Evolutionary conservation across 2,797 vertebrate genomes (phyloP).

Genomic region (Pseudotriccus pelzelni): DNA sequence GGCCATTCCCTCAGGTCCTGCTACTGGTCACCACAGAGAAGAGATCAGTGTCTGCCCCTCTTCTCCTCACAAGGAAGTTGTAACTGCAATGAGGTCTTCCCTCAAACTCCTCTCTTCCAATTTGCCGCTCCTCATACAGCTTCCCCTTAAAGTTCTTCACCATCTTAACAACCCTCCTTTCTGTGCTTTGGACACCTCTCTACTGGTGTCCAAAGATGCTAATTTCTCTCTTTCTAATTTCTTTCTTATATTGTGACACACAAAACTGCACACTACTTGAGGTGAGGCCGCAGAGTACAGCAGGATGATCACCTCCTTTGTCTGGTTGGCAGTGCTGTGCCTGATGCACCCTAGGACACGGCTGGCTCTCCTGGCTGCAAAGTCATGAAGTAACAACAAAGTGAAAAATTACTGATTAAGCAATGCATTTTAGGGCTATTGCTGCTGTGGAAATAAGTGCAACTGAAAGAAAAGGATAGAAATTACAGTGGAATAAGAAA

Average conservation of each 20-base stretch:
- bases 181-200: neutral
- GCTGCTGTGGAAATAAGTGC: neutral
- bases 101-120: neutral
- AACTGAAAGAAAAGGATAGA: neutral
- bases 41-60: neutral
- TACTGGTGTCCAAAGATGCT: neutral
- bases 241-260: neutral
- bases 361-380: neutral
- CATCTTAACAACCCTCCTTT: neutral
- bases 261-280: neutral
- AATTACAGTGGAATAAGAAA: neutral
- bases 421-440: neutral
- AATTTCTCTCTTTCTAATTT: neutral
- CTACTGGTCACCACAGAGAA: neutral
- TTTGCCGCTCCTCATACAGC: rapidly evolving
- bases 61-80: neutral
- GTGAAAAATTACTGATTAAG: neutral
- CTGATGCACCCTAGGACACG: neutral
- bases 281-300: neutral
- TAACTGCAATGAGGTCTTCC: rapidly evolving
- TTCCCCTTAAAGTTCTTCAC: neutral
- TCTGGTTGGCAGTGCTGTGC: neutral
- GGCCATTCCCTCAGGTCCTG: rapidly evolving
- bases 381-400: neutral
- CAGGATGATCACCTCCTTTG: neutral